Conservation (phyloP, 2,888 invertebrate species). For the Apodemia hepburni region DNA sequence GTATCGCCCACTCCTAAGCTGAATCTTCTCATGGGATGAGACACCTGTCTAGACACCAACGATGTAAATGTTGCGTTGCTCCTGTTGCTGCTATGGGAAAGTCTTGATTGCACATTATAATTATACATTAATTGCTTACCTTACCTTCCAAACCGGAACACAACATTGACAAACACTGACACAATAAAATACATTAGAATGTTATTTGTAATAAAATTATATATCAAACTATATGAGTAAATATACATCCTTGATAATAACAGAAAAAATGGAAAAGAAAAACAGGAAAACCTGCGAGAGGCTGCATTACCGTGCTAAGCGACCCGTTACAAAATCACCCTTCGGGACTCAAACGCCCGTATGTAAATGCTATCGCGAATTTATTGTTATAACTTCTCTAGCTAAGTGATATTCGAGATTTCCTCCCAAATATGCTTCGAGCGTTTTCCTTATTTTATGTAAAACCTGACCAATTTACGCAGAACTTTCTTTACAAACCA, state of each 20-base stretch:
- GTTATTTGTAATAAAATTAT: constrained; percentile 20
- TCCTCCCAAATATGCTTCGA: constrained; percentile 56
- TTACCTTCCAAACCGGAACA: too few relatives aligned
- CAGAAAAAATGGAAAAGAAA: constrained; percentile 29
- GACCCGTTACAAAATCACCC: constrained; percentile 61
- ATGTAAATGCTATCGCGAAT: constrained; percentile 71
- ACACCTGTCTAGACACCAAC: too few relatives aligned
- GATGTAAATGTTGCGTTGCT: too few relatives aligned
- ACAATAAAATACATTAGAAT: too few relatives aligned
- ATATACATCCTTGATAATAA: constrained; percentile 18
- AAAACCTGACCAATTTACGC: constrained; percentile 37
- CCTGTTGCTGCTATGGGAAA: too few relatives aligned
- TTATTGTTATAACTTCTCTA: constrained; percentile 71
- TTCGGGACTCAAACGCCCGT: constrained; percentile 49
- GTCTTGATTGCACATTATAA: too few relatives aligned
- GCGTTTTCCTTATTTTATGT: constrained; percentile 51
- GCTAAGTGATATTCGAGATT: constrained; percentile 75
- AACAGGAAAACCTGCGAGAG: constrained; percentile 44
- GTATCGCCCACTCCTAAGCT: too few relatives aligned
- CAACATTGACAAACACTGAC: too few relatives aligned
- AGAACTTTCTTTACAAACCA: constrained; percentile 32
- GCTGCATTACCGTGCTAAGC: constrained; percentile 57
- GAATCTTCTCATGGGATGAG: too few relatives aligned
- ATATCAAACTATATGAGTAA: constrained; percentile 19
- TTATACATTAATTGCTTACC: too few relatives aligned